phyloP scores from a whole-genome alignment of 2,888 invertebrate species.

The Zhuqinia jingwanae region DNA sequence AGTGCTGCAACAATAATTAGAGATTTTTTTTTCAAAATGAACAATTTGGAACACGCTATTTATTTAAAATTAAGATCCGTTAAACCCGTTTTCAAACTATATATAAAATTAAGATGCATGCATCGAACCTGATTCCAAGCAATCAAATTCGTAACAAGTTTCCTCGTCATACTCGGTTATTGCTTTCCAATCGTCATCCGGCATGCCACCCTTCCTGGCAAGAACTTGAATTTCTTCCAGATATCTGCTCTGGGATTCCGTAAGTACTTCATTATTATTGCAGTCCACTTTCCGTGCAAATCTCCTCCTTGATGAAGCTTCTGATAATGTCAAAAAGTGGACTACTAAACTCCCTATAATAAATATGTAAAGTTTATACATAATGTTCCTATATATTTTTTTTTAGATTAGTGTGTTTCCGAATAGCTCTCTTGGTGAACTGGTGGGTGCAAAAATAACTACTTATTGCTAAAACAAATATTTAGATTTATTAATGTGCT shows the following conservation, averaged over 20 bases:
- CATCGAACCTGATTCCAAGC: constrained; percentile 49
- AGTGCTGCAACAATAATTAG: constrained; percentile 33
- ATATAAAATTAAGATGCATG: neutral
- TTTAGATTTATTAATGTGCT: too few species aligned
- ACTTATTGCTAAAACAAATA: too few species aligned
- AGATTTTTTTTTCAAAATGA: too few species aligned
- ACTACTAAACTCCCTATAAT: neutral
- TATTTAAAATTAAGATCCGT: too few species aligned
- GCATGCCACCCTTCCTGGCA: constrained; percentile 48
- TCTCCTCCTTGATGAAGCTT: neutral
- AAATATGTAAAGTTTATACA: neutral
- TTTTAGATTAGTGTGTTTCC: too few species aligned
- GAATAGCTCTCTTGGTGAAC: too few species aligned
- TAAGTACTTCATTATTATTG: constrained; percentile 29
- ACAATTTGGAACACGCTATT: too few species aligned
- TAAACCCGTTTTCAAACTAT: too few species aligned
- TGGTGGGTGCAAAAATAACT: too few species aligned
- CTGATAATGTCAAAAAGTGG: neutral
- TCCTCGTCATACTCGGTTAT: constrained; percentile 52
- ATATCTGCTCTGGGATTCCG: constrained; percentile 27
- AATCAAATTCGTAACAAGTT: constrained; percentile 52
- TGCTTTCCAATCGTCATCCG: constrained; percentile 36
- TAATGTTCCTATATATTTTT: neutral
- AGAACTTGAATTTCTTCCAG: constrained; percentile 50
- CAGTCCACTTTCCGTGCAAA: constrained; percentile 12